Base-by-base conservation (phyloP, 2,888 invertebrate genomes). In the Epinotia nisella region DNA sequence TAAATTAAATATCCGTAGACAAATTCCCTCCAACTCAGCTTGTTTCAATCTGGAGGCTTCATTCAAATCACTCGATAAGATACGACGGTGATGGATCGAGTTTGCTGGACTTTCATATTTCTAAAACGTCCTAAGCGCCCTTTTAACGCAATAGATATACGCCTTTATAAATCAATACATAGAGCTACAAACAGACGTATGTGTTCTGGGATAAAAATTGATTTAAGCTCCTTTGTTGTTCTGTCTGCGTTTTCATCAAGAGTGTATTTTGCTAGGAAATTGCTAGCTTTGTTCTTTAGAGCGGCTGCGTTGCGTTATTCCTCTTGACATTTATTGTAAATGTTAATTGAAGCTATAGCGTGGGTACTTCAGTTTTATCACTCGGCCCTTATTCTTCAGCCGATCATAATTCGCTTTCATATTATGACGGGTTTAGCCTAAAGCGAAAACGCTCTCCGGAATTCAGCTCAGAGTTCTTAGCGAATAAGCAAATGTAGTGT, bases 61-160 rank as follows among this genome's bases (percentile, higher is more conserved):
- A 72, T 72, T 72, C 67, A 67, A 67, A 72, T 67, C 67, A 56
- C 39, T 72, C 56, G 61, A 72, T 67, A 61, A 67, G 67, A 70
- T 24, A 29, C 41, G 61, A 67, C 61, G 45, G 45, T 61, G 71
- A 67, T 61, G 71, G 61, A 72, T 71, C 55, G 60, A 19, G 58
- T 51, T 55, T 53, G 19, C 41, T 41, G 55, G 29, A 65, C 51
- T 65, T 53, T 9, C 15, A 13, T 3, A 53, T 3, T n/a, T 21
- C 53, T 19, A 53, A 53, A 65, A 53, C n/a, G 17, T 3, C 15
- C 2, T 19, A 53, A 39, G 5, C n/a, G 11, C 11, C 19, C 4
- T 39, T 19, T 2, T n/a, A 53, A 64, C 51, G 19, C 9, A 35
- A 11, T 35, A n/a, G 7, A 53, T 19, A 39, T 64, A 64, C 9